Percentiles rank a stretch among this genome's conserved stretches.
Conservation (phyloP, 2,113 vertebrate species). For the Machaerirhynchus nigripectus region DNA sequence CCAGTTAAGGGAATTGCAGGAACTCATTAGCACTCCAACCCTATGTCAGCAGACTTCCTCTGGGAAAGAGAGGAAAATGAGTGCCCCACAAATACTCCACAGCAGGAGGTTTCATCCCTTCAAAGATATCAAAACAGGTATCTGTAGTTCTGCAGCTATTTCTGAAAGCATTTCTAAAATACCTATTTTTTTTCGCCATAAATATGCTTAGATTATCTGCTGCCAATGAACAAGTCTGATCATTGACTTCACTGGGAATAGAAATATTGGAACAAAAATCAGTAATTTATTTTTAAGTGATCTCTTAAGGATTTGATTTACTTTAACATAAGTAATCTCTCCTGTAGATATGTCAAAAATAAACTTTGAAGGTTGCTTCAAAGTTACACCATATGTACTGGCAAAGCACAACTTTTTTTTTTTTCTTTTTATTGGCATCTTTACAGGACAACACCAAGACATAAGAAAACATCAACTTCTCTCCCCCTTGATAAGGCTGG, state of each 20-base stretch:
- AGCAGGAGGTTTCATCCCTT: not conserved
- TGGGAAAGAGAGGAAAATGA: not conserved
- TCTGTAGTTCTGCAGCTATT: not conserved
- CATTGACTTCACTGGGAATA: not conserved
- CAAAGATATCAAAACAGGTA: not conserved
- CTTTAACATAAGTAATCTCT: not conserved
- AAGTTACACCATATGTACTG: not conserved
- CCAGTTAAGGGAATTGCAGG: constrained; percentile 38
- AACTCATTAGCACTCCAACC: constrained; percentile 40
- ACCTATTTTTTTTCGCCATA: not conserved
- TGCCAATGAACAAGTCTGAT: not conserved
- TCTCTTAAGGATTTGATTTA: not conserved
- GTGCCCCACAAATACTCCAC: not conserved
- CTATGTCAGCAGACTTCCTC: constrained; percentile 21
- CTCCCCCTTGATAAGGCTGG: not conserved
- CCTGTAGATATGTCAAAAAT: not conserved
- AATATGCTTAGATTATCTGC: not conserved
- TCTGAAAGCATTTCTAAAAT: not conserved
- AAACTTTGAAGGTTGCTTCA: not conserved
- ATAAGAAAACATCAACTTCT: not conserved
- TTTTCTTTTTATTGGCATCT: not conserved
- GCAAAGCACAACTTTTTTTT: not conserved
- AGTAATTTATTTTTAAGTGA: not conserved
- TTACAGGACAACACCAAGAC: not conserved
- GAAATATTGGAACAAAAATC: not conserved